Evolutionary conservation across 2,888 invertebrate species (phyloP).

Genomic region (Muschampia plurimacula): DNA sequence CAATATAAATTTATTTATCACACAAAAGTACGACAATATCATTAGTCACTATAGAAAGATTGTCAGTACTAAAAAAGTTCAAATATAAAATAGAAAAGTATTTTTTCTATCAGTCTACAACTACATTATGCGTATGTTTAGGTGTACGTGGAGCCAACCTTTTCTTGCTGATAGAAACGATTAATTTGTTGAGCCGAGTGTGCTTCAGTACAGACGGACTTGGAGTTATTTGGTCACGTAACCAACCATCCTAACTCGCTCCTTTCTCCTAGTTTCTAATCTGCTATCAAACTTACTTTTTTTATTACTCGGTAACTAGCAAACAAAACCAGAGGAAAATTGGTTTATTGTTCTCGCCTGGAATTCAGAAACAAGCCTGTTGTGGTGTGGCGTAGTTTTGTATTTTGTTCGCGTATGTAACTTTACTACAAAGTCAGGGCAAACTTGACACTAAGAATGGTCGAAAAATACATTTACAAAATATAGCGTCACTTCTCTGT

Average conservation of each 20-base stretch:
- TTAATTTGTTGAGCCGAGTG: slow-evolving; percentile 36
- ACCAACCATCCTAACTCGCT: slow-evolving; percentile 60
- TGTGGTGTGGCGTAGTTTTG: slow-evolving; percentile 3
- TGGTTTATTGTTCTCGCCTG: slow-evolving; percentile 44
- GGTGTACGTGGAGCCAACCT: slow-evolving; percentile 33
- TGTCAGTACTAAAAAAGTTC: neutral
- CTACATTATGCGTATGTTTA: slow-evolving; percentile 33
- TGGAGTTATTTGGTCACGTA: slow-evolving; percentile 75
- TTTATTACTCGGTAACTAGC: slow-evolving; percentile 77
- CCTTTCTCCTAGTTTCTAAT: slow-evolving; percentile 70
- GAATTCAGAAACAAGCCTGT: slow-evolving; percentile 34
- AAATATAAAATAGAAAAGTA: slow-evolving; percentile 22
- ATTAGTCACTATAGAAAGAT: too few relatives aligned
- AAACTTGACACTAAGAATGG: neutral
- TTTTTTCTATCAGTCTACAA: slow-evolving; percentile 31
- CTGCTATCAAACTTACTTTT: slow-evolving; percentile 76
- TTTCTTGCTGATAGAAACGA: slow-evolving; percentile 32
- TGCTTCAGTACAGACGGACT: slow-evolving; percentile 30
- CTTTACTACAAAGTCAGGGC: neutral
- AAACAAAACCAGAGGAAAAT: slow-evolving; percentile 60
- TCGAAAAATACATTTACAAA: neutral
- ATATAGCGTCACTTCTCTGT: neutral
- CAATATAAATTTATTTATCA: too few relatives aligned
- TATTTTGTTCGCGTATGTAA: slow-evolving; percentile 13
- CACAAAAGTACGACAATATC: too few relatives aligned